Base-by-base conservation (phyloP, 1,140 invertebrate species). In the Pseudomyrmex dendroicus region DNA sequence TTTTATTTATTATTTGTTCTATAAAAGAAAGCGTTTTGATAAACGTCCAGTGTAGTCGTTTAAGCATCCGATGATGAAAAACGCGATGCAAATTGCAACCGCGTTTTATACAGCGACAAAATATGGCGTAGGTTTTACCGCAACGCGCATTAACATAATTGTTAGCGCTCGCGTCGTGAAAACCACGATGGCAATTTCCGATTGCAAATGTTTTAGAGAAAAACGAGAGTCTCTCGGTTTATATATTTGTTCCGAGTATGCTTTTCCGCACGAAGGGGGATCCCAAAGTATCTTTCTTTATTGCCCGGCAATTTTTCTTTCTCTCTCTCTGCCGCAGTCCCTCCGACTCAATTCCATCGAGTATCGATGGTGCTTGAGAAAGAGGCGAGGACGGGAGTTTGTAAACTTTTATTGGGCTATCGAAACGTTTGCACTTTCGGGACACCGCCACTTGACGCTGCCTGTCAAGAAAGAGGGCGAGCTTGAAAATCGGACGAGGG, bases 301-400 rank as follows among this genome's bases (percentile, higher is more conserved):
- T 67, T 83, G 35, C 62, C 66, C 73, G 66, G 50, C 59, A 66
- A 35, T 35, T 35, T 35, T 7, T 35, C 5, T 35, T 5, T 35
- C 35, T 35, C 5, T 35, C 72, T 74, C 70, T 54, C 20, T 59
- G 35, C 35, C 52, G 54, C 4, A n/a, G 63, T 48, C 46, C 46
- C 64, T 68, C 17, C 66, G 25, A 87, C 88, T 84, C 84, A 91
- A 86, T 88, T 52, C 87, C 67, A 12, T 88, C 86, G 90, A 86
- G 84, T 88, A 91, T 92, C 91, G 89, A 88, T 90, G 92, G 89
- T 92, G 90, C 89, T 91, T 84, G 87, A 89, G 35, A 83, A 76
- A 84, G 73, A 77, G 35, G 82, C n/a, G 73, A 67, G 84, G 74
- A 84, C 66, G 84, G 77, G 82, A 86, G 83, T 88, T 90, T 86